Evolutionary conservation across 2,888 invertebrate species (phyloP), one percentile per base, ranked within the genome.

Genomic region (Lasioglossum pauxillum): DNA sequence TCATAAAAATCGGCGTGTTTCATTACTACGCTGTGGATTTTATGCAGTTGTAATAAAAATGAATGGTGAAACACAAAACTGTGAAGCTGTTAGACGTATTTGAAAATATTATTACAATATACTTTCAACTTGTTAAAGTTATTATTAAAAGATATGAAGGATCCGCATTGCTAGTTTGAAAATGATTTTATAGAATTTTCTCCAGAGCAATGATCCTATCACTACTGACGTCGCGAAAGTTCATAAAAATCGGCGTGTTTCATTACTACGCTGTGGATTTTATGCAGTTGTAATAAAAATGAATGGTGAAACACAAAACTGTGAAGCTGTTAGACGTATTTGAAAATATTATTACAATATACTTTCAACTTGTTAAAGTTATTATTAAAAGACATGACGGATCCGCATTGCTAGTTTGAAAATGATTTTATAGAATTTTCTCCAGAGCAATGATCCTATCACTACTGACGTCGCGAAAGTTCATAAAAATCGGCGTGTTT

Each of bases 191-290:
- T 2, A 23, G 23, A 53, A 23, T 53, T 8, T 19, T 19, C 49
- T 49, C 7, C 49, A 49, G 19, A 49, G 19, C 19, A 49, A 49
- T 23, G 23, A 49, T 49, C 19, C 19, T 7, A 23, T 23, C 16
- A 8, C 49, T 23, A 0, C 0, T 2, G 23, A 49, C 8, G n/a
- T n/a, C n/a, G n/a, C n/a, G n/a, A n/a, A n/a, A n/a, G n/a, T 57
- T 57, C 53, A 57, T n/a, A 57, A 57, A 57, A 57, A 57, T n/a
- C 53, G 53, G 53, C 10, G 10, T 2, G 53, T 23, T n/a, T 57
- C 53, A 10, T n/a, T 10, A n/a, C 8, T 10, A 3, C n/a, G 10
- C n/a, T 8, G n/a, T n/a, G n/a, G n/a, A n/a, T 57, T 57, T 57
- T 10, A 53, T 19, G 8, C 49, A 23, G 49, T 53, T 23, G 23